phyloP scores from a whole-genome alignment of 2,797 vertebrate species.

The Alfaro cultratus region DNA sequence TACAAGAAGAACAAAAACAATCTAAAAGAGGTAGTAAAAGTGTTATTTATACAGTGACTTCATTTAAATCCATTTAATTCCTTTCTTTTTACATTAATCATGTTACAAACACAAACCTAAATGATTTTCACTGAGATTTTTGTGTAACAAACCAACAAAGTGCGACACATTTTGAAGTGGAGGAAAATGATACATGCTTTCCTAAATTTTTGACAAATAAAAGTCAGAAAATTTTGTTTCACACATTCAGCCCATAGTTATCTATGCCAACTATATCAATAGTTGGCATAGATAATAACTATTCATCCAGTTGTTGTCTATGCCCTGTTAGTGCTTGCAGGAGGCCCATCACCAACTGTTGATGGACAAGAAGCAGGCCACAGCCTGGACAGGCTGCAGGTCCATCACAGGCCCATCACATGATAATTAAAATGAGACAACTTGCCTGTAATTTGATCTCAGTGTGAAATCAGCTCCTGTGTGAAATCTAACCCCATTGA shows the following conservation, averaged over 20 bases:
- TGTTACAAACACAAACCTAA: background rate
- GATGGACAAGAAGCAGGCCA: background rate
- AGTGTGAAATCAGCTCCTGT: background rate
- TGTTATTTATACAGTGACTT: background rate
- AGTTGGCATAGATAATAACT: too few relatives aligned
- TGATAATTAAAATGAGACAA: background rate
- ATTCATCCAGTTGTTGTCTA: background rate
- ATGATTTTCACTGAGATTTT: background rate
- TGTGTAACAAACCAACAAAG: background rate
- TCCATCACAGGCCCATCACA: background rate
- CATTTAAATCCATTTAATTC: background rate
- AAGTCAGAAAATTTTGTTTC: background rate
- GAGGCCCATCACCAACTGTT: background rate
- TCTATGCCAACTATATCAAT: too few relatives aligned
- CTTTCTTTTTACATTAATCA: background rate
- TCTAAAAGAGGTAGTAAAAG: conserved; percentile 77
- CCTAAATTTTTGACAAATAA: background rate
- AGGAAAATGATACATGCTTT: background rate
- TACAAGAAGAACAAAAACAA: conserved; percentile 78
- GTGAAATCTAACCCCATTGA: background rate
- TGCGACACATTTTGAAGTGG: background rate
- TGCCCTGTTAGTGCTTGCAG: background rate
- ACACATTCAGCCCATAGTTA: background rate
- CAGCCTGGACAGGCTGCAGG: background rate
- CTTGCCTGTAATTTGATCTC: background rate